Evolutionary conservation across 2,113 vertebrate species (phyloP).

Genomic region (Pteruthius melanotis): DNA sequence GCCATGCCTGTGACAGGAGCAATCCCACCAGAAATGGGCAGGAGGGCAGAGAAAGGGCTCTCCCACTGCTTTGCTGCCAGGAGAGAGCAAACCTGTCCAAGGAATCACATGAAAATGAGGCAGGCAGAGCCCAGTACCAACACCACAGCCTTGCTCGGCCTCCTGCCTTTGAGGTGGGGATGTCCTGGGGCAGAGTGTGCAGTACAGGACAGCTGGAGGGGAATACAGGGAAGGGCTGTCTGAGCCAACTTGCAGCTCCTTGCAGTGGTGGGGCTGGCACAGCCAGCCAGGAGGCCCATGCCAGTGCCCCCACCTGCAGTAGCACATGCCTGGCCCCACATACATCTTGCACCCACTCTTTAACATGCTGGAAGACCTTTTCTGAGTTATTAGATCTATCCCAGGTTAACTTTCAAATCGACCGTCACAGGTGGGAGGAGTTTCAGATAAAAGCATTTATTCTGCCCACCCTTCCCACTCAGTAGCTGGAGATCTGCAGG

Average conservation of each 20-base stretch:
- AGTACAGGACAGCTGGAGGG: neutral
- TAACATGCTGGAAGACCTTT: neutral
- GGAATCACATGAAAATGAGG: neutral
- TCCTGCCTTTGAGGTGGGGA: neutral
- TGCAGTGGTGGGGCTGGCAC: neutral
- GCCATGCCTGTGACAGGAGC: accelerated
- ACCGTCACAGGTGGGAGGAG: neutral
- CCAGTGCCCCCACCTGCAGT: neutral
- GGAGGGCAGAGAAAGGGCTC: neutral
- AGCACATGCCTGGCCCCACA: accelerated
- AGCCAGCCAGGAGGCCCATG: neutral
- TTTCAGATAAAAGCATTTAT: neutral
- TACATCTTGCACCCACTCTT: neutral
- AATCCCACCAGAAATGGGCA: neutral
- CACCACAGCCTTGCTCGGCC: neutral
- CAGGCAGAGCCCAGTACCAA: neutral
- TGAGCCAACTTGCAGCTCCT: neutral
- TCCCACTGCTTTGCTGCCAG: neutral
- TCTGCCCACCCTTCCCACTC: neutral
- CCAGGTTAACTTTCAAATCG: neutral
- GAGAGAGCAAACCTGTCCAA: neutral
- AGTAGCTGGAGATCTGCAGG: neutral
- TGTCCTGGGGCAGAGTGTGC: neutral
- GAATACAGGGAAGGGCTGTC: neutral
- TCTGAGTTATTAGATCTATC: neutral